Base-by-base conservation (phyloP, 2,113 vertebrate genomes). In the Ceyx cyanopectus region DNA sequence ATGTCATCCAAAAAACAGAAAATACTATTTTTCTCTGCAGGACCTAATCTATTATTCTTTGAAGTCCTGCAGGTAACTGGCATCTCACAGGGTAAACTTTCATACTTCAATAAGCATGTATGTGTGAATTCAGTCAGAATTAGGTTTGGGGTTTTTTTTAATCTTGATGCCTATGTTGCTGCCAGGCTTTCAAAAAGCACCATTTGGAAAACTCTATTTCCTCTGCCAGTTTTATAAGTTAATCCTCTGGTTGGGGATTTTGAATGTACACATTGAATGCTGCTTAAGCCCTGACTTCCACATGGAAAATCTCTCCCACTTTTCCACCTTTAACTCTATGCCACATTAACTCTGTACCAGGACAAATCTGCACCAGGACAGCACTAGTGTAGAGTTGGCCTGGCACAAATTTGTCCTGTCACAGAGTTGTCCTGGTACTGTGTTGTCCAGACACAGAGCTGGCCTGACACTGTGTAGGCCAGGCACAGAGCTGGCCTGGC, bases 1-100 rank as follows among this genome's bases (percentile, higher is more conserved):
- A 78, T 94, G 94, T 86, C 92, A 94, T 94, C 77, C 91, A 92
- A 93, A 93, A 74, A 5, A 26, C 86, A 93, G 91, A 92, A 96
- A 95, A 95, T 86, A 84, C 89, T 93, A 81, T 93, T 96, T 95
- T 94, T 93, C 94, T 94, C 94, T 67, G 51, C 93, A 89, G 89
- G 94, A 81, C 65, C 86, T 86, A 92, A 88, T 84, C 77, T 56
- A 51, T 81, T 92, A 22, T 20, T 77, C 92, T 94, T 90, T 77
- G 89, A 95, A 93, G 88, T 95, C 89, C 89, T 95, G 89, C 86
- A 95, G 94, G 94, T 94, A 75, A 81, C 86, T 62, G 81, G 77
- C 80, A 94, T n/a, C 65, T 91, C 73, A 81, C 61, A 63, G 89
- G 91, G 85, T 88, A 94, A 95, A 94, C 92, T 90, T 58, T 74